A percentile compares a stretch with the other conserved stretches of the same genome.
Evolutionary conservation across 2,113 vertebrate genomes (phyloP).

Genomic region (Petaurus breviceps): DNA sequence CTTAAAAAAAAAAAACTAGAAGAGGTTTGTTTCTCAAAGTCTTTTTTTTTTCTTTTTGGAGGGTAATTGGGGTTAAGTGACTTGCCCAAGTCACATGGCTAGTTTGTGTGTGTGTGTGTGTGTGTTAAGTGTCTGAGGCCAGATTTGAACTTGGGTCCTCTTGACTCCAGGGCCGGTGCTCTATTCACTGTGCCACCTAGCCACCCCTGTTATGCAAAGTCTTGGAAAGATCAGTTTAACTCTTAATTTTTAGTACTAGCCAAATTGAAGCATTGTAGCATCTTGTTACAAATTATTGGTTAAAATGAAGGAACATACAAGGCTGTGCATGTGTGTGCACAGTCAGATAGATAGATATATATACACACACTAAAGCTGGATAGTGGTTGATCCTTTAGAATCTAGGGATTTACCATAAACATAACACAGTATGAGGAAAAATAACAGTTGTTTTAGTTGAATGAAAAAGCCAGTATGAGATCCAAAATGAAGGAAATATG

Average conservation of each 20-base stretch:
- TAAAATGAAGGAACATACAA: background rate
- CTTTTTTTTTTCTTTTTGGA: background rate
- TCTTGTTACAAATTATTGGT: background rate
- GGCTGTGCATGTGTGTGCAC: too few species aligned
- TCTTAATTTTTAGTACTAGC: background rate
- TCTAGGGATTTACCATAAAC: background rate
- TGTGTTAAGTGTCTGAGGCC: too few species aligned
- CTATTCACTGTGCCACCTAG: too few species aligned
- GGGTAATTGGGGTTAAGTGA: too few species aligned
- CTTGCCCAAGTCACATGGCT: too few species aligned
- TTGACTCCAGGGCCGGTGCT: too few species aligned
- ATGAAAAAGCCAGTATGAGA: constrained; percentile 26
- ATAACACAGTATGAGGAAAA: background rate
- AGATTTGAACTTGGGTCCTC: too few species aligned
- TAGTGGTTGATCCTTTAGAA: constrained; percentile 1
- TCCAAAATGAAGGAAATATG: background rate
- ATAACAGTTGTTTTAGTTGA: background rate
- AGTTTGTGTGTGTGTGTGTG: too few species aligned
- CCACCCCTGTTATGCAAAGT: background rate
- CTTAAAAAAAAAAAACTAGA: constrained; percentile 1
- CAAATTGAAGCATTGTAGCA: background rate
- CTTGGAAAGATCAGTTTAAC: background rate
- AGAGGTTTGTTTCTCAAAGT: background rate
- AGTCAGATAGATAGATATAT: background rate
- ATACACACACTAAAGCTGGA: background rate